A percentile compares a stretch with the other conserved stretches of the same genome.
Conservation (phyloP, 2,797 vertebrate species). For the Peromyscus nudipes region DNA sequence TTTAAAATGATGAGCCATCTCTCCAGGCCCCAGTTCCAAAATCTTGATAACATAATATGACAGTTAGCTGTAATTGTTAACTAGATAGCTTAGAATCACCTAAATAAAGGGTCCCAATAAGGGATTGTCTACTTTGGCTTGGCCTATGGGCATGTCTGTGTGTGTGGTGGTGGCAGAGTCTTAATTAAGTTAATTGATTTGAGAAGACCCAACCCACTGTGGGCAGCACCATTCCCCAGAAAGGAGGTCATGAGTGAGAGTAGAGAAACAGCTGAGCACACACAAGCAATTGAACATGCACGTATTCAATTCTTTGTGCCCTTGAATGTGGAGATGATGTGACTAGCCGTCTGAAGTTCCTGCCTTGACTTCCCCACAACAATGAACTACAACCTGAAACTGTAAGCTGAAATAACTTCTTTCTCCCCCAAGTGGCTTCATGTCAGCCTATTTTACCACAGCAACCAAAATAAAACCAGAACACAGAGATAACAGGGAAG, state of each 20-base stretch:
- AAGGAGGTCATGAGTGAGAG: not conserved
- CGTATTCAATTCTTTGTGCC: not conserved
- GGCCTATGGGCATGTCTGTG: not conserved
- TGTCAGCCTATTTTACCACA: not conserved
- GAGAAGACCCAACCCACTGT: not conserved
- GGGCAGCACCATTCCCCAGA: not conserved
- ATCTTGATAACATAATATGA: not conserved
- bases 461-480: not conserved
- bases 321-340: not conserved
- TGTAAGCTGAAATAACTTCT: not conserved
- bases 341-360: not conserved
- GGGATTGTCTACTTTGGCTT: not conserved
- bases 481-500: not conserved
- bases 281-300: not conserved
- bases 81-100: not conserved
- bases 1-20: not conserved
- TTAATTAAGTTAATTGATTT: not conserved
- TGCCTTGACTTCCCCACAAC: not conserved
- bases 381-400: not conserved
- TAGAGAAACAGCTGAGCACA: not conserved
- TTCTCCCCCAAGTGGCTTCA: not conserved
- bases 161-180: too few species aligned
- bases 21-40: not conserved
- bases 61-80: not conserved
- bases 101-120: not conserved